Percentiles rank a stretch among this genome's conserved stretches.
These are phyloP conservation scores for Entomobrya proxima DNA, from an alignment of 2,888 invertebrate genomes.

Conservation along the genomic window DNA sequence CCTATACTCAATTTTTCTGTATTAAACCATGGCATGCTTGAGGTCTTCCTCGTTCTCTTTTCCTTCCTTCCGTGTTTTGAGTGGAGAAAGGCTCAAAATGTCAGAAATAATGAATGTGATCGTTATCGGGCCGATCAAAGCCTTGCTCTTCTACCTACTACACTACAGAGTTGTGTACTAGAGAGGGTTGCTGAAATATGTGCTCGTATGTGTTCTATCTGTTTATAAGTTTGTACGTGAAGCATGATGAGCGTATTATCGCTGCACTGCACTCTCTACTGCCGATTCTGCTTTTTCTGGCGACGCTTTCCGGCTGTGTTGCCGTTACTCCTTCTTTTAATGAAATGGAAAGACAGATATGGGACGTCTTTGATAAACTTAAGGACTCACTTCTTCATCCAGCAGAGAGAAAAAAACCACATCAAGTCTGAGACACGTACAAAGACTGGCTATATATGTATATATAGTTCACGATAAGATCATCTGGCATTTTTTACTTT, in stretches of 20 bases:
- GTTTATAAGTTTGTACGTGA: not conserved
- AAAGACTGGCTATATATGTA: too few species aligned
- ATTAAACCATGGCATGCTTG: constrained; percentile 26
- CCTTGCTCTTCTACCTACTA: constrained; percentile 6
- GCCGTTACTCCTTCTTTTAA: constrained; percentile 39
- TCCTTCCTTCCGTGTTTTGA: constrained; percentile 59
- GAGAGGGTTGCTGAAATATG: not conserved
- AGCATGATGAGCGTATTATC: constrained; percentile 8
- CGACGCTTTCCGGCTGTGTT: not conserved
- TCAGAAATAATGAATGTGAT: constrained; percentile 66
- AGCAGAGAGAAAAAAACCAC: constrained; percentile 46
- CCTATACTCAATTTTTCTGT: not conserved
- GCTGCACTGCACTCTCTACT: constrained; percentile 13
- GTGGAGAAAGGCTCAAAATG: constrained; percentile 66
- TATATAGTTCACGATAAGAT: constrained; percentile 41
- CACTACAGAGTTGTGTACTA: not conserved
- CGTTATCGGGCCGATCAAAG: constrained; percentile 65
- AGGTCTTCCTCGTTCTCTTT: constrained; percentile 41
- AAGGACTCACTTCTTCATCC: constrained; percentile 59
- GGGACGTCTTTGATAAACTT: constrained; percentile 65
- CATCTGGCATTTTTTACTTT: constrained; percentile 32
- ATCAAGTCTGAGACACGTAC: constrained; percentile 34
- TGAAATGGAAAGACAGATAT: constrained; percentile 65
- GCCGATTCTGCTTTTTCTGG: not conserved
- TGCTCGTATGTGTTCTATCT: not conserved